phyloP scores from a whole-genome alignment of 2,113 vertebrate species.

The Nibea albiflora region DNA sequence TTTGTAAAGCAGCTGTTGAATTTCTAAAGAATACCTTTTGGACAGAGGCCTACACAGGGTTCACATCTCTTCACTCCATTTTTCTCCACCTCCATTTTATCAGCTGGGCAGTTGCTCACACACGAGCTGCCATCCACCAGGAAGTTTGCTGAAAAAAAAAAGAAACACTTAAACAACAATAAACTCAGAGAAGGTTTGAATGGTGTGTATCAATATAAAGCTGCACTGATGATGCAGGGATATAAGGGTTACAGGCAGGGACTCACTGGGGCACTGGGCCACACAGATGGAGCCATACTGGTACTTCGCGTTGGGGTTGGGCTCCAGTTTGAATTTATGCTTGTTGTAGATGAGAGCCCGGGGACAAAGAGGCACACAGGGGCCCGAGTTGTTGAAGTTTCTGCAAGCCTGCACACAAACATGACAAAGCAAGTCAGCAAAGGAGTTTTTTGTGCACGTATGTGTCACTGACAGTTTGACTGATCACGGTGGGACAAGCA shows the following conservation, averaged over 20 bases:
- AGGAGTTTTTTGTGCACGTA: not conserved
- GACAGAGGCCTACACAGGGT: slow-evolving; percentile 90
- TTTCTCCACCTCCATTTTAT: slow-evolving; percentile 93
- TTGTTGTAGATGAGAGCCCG: slow-evolving; percentile 93
- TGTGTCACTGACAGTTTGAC: not conserved
- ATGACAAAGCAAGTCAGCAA: not conserved
- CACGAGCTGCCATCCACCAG: slow-evolving; percentile 93
- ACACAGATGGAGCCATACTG: slow-evolving; percentile 94
- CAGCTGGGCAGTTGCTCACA: slow-evolving; percentile 90
- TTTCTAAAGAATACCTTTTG: slow-evolving; percentile 86
- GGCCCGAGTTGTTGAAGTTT: slow-evolving; percentile 93
- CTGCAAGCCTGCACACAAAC: slow-evolving; percentile 86
- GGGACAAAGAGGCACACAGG: slow-evolving; percentile 91
- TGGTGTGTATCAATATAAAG: not conserved
- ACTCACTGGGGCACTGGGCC: slow-evolving; percentile 90
- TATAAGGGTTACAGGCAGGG: not conserved
- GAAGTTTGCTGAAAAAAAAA: slow-evolving; percentile 86
- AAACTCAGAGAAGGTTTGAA: not conserved
- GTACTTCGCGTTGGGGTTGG: slow-evolving; percentile 93
- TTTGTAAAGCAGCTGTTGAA: too few species aligned
- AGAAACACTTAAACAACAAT: not conserved
- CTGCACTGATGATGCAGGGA: not conserved
- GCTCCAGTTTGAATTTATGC: slow-evolving; percentile 91
- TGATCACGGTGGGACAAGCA: not conserved
- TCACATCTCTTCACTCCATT: slow-evolving; percentile 91